phyloP scores from a whole-genome alignment of 2,797 vertebrate genomes.

The Notolepis coatsorum region DNA sequence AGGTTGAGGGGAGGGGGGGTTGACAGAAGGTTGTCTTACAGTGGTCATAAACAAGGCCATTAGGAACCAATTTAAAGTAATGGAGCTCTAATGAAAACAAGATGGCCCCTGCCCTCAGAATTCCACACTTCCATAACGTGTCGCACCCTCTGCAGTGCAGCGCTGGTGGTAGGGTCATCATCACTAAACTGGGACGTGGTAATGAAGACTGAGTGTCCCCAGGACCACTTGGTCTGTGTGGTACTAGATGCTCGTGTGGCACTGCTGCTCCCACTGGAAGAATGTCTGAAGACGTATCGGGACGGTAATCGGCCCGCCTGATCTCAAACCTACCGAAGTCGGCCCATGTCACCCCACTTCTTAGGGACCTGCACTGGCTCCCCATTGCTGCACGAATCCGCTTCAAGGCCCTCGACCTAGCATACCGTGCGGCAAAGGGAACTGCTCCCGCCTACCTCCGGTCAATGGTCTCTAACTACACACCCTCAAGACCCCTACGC shows the following conservation, averaged over 20 bases:
- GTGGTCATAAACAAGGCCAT: constrained; percentile 70
- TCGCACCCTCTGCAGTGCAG: constrained; percentile 1
- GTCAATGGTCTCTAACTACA: too few species aligned
- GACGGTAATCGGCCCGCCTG: background rate
- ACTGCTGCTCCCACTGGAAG: too few species aligned
- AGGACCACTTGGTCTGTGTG: constrained; percentile 34
- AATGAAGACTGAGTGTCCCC: constrained; percentile 51
- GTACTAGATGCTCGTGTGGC: constrained; percentile 44
- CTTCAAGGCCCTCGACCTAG: too few species aligned
- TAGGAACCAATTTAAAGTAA: constrained; percentile 76
- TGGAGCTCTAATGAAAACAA: constrained; percentile 74
- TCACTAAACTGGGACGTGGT: constrained; percentile 36
- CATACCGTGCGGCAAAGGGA: too few species aligned
- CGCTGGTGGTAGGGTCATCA: constrained; percentile 26
- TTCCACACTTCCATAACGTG: constrained; percentile 27
- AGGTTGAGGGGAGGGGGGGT: constrained; percentile 20
- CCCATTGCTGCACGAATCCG: too few species aligned
- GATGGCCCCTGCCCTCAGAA: constrained; percentile 45
- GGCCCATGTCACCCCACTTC: too few species aligned
- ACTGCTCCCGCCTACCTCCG: too few species aligned
- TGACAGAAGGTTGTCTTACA: constrained; percentile 42
- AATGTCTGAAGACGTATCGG: background rate
- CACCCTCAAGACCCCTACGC: too few species aligned
- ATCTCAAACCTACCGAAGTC: too few species aligned
- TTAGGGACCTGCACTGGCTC: too few species aligned